Base-by-base conservation (phyloP, 2,113 vertebrate genomes). In the Microcebus griseorufus region DNA sequence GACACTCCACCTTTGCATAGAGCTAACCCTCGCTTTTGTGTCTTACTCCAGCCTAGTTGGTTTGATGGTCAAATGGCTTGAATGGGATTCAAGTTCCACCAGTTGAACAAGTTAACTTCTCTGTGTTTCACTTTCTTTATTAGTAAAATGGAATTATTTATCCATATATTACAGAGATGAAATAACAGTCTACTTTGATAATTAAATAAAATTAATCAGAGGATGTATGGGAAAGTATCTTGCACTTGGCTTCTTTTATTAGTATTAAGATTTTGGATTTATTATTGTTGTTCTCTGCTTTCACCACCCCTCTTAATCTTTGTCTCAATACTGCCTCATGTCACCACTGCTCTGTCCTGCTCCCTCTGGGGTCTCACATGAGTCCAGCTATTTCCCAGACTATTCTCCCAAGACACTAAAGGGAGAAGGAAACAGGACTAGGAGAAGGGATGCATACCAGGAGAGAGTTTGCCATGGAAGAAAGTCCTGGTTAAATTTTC, bases 401-500 rank as follows among this genome's bases (percentile, higher is more conserved):
- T 34, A 17, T 78, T 39, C 53, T 81, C 48, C 55, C 83, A 73
- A 67, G 42, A 80, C 27, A 29, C 22, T 53, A 8, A 84, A 72
- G 22, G 3, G 37, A 79, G 55, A 84, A 64, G 51, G 39, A 58
- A 96, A 72, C 23, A 17, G 34, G 13, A 73, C 48, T 16, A 45
- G 37, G 39, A 69, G 51, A 9, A 75, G 20, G 27, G 37, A 18
- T 32, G 18, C 94, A 14, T 97, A 98, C 98, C 98, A 82, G 98
- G 70, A 79, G 96, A 75, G 16, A 70, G 14, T 81, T 83, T 73
- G 1, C n/a, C 16, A 1, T 42, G 93, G 94, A 99, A 98, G 65
- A 96, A 98, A 53, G 93, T 98, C 81, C 64, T 97, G 82, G 97
- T 32, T 32, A 97, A 73, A n/a, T 51, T 95, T 14, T 98, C 96